These are phyloP conservation scores for Sipha flava DNA, from an alignment of 1,140 invertebrate genomes.

Conservation along the genomic window DNA sequence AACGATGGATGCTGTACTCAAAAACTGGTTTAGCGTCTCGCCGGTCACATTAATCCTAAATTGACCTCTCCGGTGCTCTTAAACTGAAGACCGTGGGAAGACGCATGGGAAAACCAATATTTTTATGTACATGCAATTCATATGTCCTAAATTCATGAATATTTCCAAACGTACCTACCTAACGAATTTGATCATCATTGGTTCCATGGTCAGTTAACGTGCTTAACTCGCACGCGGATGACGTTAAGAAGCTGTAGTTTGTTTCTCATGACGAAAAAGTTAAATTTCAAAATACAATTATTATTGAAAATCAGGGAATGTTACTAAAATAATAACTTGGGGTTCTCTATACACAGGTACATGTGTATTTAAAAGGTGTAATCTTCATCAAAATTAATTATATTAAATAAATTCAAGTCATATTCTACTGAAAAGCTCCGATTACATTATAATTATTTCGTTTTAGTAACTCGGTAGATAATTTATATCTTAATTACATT, in stretches of 20 bases:
- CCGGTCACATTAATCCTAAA: not conserved
- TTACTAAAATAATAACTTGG: not conserved
- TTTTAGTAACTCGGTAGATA: not conserved
- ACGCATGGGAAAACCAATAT: not conserved
- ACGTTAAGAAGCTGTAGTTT: not conserved
- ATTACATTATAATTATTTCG: constrained; percentile 3
- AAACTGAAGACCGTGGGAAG: constrained; percentile 6
- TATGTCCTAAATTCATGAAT: not conserved
- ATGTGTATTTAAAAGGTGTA: not conserved
- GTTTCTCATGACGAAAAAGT: not conserved
- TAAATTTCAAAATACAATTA: not conserved
- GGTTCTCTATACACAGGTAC: not conserved
- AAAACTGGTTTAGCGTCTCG: constrained; percentile 9
- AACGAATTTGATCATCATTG: not conserved
- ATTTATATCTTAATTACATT: too few relatives aligned
- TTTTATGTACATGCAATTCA: not conserved
- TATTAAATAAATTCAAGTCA: not conserved
- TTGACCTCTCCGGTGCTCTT: constrained; percentile 2
- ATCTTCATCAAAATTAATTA: constrained; percentile 7
- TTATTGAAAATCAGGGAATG: not conserved
- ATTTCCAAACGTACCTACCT: not conserved
- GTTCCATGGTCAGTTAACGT: not conserved
- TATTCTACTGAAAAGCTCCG: not conserved
- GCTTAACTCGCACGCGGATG: not conserved
- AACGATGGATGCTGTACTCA: not conserved